phyloP scores from a whole-genome alignment of 2,888 invertebrate genomes.

The Tuberolachnus salignus region DNA sequence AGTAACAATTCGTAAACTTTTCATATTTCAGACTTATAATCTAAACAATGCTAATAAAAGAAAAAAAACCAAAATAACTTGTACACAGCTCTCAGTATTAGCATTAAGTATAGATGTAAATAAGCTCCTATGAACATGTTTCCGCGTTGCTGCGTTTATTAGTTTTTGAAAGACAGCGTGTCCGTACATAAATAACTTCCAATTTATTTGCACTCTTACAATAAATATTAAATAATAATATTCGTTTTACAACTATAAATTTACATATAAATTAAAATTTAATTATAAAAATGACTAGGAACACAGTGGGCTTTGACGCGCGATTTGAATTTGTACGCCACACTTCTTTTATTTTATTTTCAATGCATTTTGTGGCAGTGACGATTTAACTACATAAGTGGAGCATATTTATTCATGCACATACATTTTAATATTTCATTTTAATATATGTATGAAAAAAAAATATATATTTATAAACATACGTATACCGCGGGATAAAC shows the following conservation, averaged over 20 bases:
- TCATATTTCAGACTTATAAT: conserved; percentile 53
- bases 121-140: conserved; percentile 55
- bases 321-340: conserved; percentile 45
- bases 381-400: conserved; percentile 37
- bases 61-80: conserved; percentile 43
- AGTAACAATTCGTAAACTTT: conserved; percentile 54
- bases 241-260: conserved; percentile 49
- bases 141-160: conserved; percentile 35
- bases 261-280: conserved; percentile 54
- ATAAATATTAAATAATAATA: conserved; percentile 54
- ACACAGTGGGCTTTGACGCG: conserved; percentile 54
- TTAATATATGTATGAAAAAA: conserved; percentile 32
- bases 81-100: conserved; percentile 46
- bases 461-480: conserved; percentile 12
- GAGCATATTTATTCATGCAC: conserved; percentile 31
- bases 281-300: conserved; percentile 57
- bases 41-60: conserved; percentile 52
- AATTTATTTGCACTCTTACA: conserved; percentile 51
- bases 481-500: conserved; percentile 49
- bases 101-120: conserved; percentile 51
- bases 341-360: conserved; percentile 39
- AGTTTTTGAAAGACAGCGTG: conserved; percentile 40
- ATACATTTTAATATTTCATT: conserved; percentile 23
- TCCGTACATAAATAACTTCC: conserved; percentile 45
- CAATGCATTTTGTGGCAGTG: conserved; percentile 51